Conservation (phyloP, 2,888 invertebrate genomes). For the Calephelis perditalis region DNA sequence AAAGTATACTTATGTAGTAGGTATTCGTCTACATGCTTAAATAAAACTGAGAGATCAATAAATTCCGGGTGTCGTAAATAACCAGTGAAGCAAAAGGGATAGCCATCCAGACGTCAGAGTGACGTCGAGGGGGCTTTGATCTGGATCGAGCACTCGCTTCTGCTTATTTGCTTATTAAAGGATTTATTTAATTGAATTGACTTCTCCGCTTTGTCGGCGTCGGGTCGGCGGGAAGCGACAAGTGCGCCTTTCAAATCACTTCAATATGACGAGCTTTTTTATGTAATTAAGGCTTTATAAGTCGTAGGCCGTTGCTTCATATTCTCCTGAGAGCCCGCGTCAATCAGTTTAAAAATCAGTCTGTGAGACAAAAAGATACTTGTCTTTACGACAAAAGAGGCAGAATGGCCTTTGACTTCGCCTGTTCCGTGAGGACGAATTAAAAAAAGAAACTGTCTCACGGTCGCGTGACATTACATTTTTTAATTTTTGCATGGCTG, state of each 20-base stretch:
- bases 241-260: constrained; percentile 33
- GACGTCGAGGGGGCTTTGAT: constrained; percentile 44
- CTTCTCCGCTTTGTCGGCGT: constrained; percentile 32
- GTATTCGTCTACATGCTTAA: no score
- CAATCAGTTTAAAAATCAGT: no score
- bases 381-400: no score
- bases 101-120: constrained; percentile 27
- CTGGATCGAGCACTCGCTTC: constrained; percentile 35
- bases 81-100: constrained; percentile 7
- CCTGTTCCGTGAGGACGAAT: background rate
- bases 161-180: constrained; percentile 59
- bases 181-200: constrained; percentile 50
- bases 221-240: constrained; percentile 24
- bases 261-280: constrained; percentile 23
- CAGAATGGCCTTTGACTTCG: background rate
- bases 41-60: no score
- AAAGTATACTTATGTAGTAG: no score
- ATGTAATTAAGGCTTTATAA: constrained; percentile 9
- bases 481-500: no score
- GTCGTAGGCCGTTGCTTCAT: constrained; percentile 10
- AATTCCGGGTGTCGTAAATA: background rate
- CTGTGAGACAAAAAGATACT: no score
- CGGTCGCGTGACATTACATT: no score
- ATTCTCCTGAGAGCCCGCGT: no score
- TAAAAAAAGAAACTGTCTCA: background rate